Evolutionary conservation across 2,888 invertebrate genomes (phyloP).

Genomic region (Tenthredo livida): DNA sequence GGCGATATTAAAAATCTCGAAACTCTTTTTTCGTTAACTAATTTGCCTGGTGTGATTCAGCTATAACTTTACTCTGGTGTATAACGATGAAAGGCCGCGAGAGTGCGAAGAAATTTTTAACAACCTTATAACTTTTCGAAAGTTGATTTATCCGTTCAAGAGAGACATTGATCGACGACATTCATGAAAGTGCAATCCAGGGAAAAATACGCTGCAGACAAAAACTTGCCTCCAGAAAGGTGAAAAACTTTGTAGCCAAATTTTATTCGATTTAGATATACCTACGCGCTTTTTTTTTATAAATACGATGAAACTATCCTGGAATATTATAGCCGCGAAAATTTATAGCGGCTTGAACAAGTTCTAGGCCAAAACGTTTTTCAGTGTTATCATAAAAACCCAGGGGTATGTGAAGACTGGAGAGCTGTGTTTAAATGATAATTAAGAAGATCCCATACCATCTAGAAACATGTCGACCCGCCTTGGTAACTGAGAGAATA

Average conservation of each 20-base stretch:
- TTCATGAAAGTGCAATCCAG: constrained; percentile 1
- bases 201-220: background rate
- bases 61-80: background rate
- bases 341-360: background rate
- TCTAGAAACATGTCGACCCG: too few relatives aligned
- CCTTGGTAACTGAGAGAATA: too few relatives aligned
- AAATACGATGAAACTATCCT: background rate
- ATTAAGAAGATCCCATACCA: background rate
- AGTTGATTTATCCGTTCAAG: constrained; percentile 13
- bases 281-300: background rate
- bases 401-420: background rate
- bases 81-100: background rate
- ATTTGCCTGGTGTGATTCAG: background rate
- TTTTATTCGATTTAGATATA: background rate
- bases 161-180: constrained; percentile 4
- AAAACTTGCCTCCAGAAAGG: background rate
- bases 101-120: background rate
- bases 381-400: background rate
- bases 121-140: background rate
- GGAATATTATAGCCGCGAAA: background rate
- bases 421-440: background rate
- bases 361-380: background rate
- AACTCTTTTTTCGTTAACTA: background rate
- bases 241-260: background rate
- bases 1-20: background rate